Evolutionary conservation across 1,140 invertebrate species (phyloP), one percentile per base, ranked within the genome.

Genomic region (Bombus consobrinus): DNA sequence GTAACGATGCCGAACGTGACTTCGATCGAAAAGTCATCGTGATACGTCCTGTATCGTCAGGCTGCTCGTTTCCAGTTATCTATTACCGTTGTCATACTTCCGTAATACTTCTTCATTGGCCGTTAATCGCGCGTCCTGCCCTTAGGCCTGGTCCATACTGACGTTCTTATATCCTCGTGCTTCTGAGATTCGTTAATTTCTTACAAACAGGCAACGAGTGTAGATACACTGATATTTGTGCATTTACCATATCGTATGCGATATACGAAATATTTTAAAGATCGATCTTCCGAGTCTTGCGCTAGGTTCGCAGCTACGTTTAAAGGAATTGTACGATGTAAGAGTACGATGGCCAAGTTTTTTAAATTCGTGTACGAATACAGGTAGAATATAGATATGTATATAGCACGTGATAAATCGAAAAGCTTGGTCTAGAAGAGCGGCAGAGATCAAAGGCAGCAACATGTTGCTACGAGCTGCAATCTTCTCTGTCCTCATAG

Each of bases 51-150:
- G 85, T 80, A 53, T 72, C 83, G 84, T 86, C 90, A 62, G 59
- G 10, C 28, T 83, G 87, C 75, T 83, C 77, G 89, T 93, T 93
- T 91, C 92, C 93, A 93, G 93, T 94, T 94, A 94, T 93, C 93
- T 93, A 94, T 93, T 94, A 93, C 92, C 92, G 93, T 94, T 94
- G 92, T 93, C 92, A 90, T 87, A 94, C 93, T 94, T 94, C 92
- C 92, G 92, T 93, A 94, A 94, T 93, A 94, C 92, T 93, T 92
- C 84, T 83, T 82, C 78, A 88, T 83, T 86, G 84, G 87, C 88
- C 88, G 90, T 91, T 87, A 88, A 92, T 89, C 88, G 82, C 78
- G 72, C 68, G 75, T 4, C 32, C 66, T 53, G 15, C 47, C 66
- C 80, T 89, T 86, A 85, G 78, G 79, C 81, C 57, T 64, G 66